Conservation (phyloP, 2,888 invertebrate genomes). For the Arctia plantaginis region DNA sequence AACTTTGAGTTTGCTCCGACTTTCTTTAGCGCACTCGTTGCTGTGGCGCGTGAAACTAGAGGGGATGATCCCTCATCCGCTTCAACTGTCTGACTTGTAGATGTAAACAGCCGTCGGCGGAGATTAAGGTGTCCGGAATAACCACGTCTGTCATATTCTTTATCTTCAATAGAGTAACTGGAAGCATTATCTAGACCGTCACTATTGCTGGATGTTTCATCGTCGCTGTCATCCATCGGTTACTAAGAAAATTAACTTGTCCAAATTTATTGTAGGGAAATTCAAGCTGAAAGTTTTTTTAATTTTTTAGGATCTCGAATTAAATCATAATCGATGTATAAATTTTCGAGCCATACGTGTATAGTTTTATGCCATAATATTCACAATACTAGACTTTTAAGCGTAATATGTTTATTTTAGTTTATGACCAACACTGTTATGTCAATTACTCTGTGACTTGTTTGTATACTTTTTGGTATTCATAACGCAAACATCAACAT, state of each 20-base stretch:
- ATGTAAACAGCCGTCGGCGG: constrained; percentile 24
- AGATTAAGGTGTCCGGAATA: constrained; percentile 2
- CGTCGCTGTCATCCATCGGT: constrained; percentile 16
- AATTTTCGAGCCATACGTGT: constrained; percentile 42
- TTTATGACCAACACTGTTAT: not conserved
- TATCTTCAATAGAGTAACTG: not conserved
- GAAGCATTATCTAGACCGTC: not conserved
- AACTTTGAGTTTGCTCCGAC: constrained; percentile 23
- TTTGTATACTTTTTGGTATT: not conserved
- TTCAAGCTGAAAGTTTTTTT: not conserved
- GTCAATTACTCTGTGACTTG: not conserved
- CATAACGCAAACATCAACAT: not conserved
- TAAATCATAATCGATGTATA: constrained; percentile 33
- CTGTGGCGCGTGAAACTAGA: constrained; percentile 21
- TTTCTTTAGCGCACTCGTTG: constrained; percentile 24
- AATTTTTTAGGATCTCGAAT: not conserved
- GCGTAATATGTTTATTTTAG: not conserved
- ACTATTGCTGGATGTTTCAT: constrained; percentile 4
- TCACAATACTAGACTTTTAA: not conserved
- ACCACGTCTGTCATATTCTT: constrained; percentile 1
- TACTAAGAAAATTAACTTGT: constrained; percentile 3
- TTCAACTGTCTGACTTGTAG: constrained; percentile 23
- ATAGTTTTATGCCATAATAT: not conserved
- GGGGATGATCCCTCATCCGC: constrained; percentile 5
- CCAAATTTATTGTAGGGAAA: constrained; percentile 9